Evolutionary conservation across 2,113 vertebrate species (phyloP).

Genomic region (Amphilophus citrinellus): DNA sequence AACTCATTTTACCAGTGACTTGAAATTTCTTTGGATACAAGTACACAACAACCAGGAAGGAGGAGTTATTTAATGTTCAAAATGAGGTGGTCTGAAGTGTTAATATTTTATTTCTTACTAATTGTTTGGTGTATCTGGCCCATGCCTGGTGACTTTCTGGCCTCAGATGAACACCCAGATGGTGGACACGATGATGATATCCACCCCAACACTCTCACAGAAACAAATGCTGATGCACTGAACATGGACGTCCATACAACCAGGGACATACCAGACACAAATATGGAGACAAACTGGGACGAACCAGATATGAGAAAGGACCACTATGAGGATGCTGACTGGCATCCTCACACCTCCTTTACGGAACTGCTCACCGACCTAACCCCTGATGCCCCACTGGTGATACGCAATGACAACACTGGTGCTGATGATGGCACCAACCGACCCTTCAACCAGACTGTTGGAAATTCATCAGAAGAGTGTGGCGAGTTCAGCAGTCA

Average conservation of each 20-base stretch:
- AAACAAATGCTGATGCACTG: neutral
- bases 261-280: neutral
- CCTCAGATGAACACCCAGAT: constrained; percentile 26
- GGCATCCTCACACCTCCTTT: constrained; percentile 44
- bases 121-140: neutral
- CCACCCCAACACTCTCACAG: neutral
- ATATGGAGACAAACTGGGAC: constrained; percentile 30
- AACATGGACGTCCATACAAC: neutral
- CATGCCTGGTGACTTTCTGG: neutral
- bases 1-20: neutral
- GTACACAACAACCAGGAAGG: neutral
- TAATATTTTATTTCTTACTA: constrained; percentile 31
- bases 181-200: constrained; percentile 18
- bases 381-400: neutral
- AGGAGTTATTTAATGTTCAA: neutral
- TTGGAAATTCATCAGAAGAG: rapidly evolving
- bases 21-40: neutral
- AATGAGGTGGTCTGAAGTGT: constrained; percentile 26
- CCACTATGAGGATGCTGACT: constrained; percentile 60
- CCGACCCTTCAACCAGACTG: neutral
- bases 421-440: rapidly evolving
- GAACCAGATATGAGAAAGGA: constrained; percentile 22
- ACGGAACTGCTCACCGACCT: neutral
- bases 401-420: neutral
- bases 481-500: constrained; percentile 59